Base-by-base conservation (phyloP, 2,888 invertebrate genomes). In the Galerucella nymphaeae region DNA sequence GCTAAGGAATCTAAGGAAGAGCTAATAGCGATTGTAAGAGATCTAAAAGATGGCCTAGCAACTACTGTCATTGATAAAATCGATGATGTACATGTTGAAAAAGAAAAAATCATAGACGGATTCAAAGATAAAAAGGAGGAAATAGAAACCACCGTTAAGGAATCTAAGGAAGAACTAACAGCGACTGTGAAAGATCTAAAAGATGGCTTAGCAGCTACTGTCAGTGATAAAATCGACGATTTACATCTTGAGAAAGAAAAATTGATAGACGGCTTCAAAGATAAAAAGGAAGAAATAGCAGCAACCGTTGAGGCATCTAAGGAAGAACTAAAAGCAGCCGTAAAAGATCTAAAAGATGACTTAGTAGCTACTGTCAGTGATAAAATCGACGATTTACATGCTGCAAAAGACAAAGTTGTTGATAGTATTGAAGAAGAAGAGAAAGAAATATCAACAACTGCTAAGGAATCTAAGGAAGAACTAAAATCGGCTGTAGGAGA, bases 391-490 rank as follows among this genome's bases (percentile, higher is more conserved):
- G 11, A 11, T 57, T 3, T 23, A 9, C 57, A 18, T 8, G 20
- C 10, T 41, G 41, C 20, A 30, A 16, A 20, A 30, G 23, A 23
- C 18, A 41, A 62, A 13, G 11, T 58, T 23, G 38, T 66, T 61
- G 71, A 66, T 16, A 42, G 18, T 5, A 18, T 57, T 48, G 14
- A 48, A 53, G 42, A 42, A 18, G 18, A n/a, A 41, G 30, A 8
- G 8, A 8, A 30, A 30, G 30, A 30, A 30, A 30, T 66, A 50
- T 10, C 14, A 16, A 48, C 23, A n/a, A 55, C 14, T 8, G 16
- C 10, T n/a, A 23, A 69, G 42, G 38, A 63, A 50, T 45, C 42
- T 13, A 30, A 53, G 45, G 70, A 53, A 42, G 42, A 71, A 18
- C 13, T 65, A 45, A 58, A 2, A 66, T 38, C 42, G 2, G 65